Conservation (phyloP, 1,140 invertebrate species). For the Dendroctonus ponderosae region DNA sequence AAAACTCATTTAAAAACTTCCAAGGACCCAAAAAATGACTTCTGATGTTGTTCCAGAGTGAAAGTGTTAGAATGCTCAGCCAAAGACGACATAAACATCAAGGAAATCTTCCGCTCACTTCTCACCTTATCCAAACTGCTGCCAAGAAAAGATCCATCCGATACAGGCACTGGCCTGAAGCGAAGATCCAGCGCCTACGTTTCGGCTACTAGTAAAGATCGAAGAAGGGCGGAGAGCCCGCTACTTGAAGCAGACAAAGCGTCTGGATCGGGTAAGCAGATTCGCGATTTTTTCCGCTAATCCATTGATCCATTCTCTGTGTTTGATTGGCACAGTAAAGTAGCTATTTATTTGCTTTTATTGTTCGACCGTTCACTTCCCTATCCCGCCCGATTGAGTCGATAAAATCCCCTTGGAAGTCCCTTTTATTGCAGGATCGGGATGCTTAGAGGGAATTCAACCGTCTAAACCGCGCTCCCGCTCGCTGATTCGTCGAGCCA, state of each 20-base stretch:
- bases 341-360: too few relatives aligned
- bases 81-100: conserved; percentile 75
- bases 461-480: conserved; percentile 65
- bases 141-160: conserved; percentile 57
- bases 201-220: conserved; percentile 58
- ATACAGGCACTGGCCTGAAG: conserved; percentile 60
- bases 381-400: too few relatives aligned
- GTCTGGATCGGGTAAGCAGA: conserved; percentile 30
- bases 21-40: too few relatives aligned
- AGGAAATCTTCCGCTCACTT: conserved; percentile 73
- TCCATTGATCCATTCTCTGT: too few relatives aligned
- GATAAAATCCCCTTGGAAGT: too few relatives aligned
- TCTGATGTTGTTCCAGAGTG: conserved; percentile 53
- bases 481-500: conserved; percentile 74
- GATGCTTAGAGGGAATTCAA: conserved; percentile 39
- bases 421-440: conserved; percentile 22
- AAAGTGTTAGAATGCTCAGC: conserved; percentile 81
- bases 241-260: conserved; percentile 49
- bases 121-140: conserved; percentile 68
- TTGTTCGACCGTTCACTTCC: too few relatives aligned
- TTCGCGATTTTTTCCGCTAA: background rate
- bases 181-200: conserved; percentile 74
- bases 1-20: too few relatives aligned
- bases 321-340: too few relatives aligned
- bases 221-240: conserved; percentile 46